Evolutionary conservation across 30 jellyfish, hydroid and myxozoan genomes (phyloP).

Genomic region (Calvadosia cruxmelitensis): DNA sequence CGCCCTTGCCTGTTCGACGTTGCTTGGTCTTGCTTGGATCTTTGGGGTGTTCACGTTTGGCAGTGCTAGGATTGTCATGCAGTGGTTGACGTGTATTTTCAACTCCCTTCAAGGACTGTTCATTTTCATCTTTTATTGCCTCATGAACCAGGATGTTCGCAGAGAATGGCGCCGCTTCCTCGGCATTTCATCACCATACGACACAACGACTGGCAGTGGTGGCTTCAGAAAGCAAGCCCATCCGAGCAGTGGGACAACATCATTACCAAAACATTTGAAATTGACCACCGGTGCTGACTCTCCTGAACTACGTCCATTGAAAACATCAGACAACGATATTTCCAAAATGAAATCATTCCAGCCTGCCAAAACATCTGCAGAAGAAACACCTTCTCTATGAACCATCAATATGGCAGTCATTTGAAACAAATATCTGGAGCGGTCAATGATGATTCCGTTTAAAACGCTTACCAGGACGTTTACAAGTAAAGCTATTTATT

Average conservation of each 20-base stretch:
- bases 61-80: conserved; percentile 7
- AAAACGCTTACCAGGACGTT: too few relatives aligned
- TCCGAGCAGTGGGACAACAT: background rate
- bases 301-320: conserved; percentile 1
- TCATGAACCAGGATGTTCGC: conserved; percentile 20
- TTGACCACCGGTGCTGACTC: background rate
- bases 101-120: conserved; percentile 50
- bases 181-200: background rate
- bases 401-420: too few relatives aligned
- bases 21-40: conserved; percentile 36
- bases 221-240: background rate
- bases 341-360: background rate
- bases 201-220: background rate
- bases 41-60: conserved; percentile 32
- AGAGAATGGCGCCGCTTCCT: conserved; percentile 19
- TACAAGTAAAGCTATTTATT: too few relatives aligned
- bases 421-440: too few relatives aligned
- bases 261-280: background rate
- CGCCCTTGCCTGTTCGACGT: conserved; percentile 16
- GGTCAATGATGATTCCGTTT: too few relatives aligned
- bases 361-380: too few relatives aligned
- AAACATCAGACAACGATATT: too few relatives aligned
- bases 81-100: conserved; percentile 21
- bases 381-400: too few relatives aligned
- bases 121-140: conserved; percentile 27